Conservation (phyloP, 2,888 invertebrate species). For the Erebia epiphron region DNA sequence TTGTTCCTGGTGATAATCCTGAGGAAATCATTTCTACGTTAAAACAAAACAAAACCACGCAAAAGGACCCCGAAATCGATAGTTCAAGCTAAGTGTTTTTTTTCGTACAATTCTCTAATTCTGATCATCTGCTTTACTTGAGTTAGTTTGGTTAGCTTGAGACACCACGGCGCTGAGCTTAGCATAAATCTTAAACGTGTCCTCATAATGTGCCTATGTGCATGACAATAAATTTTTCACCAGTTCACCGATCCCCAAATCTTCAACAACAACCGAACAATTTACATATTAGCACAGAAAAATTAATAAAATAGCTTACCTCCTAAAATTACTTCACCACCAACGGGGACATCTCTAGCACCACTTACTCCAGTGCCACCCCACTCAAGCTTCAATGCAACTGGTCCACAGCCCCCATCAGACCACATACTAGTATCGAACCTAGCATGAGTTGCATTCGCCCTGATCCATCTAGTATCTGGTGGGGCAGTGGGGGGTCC, state of each 20-base stretch:
- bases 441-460: conserved; percentile 91
- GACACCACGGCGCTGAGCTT: no score
- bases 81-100: no score
- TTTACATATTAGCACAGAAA: not conserved
- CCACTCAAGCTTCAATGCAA: conserved; percentile 90
- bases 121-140: no score
- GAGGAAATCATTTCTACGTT: not conserved
- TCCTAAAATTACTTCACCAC: conserved; percentile 73
- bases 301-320: conserved; percentile 50
- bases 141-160: no score
- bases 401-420: conserved; percentile 92
- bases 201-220: no score
- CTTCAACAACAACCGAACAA: no score
- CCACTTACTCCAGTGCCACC: conserved; percentile 78
- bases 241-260: no score
- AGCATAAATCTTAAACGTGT: no score
- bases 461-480: conserved; percentile 88
- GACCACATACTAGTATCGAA: conserved; percentile 92
- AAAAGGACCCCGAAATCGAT: no score
- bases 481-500: conserved; percentile 85
- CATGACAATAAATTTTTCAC: no score
- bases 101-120: no score
- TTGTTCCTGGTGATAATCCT: conserved; percentile 81
- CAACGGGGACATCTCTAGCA: conserved; percentile 72
- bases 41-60: not conserved